Percentiles rank a stretch among this genome's conserved stretches.
phyloP scores from a whole-genome alignment of 2,113 vertebrate species.

The Pomatostomus ruficeps region DNA sequence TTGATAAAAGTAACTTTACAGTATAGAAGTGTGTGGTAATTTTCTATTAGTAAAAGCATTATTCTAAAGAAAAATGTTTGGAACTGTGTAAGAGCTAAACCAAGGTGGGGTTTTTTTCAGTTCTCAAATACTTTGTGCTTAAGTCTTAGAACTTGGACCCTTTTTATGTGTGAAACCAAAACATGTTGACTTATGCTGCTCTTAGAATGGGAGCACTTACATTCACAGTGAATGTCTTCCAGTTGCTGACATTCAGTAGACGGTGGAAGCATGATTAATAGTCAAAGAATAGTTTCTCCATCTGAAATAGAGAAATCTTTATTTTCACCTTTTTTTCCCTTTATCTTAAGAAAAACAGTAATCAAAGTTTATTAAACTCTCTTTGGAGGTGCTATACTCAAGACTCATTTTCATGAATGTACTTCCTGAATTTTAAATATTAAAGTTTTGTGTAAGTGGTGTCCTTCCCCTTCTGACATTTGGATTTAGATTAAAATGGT shows the following conservation, averaged over 20 bases:
- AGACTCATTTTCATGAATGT: background rate
- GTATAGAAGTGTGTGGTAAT: background rate
- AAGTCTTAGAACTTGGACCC: background rate
- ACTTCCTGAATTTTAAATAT: background rate
- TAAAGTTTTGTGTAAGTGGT: background rate
- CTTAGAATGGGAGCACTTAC: background rate
- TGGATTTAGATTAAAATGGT: background rate
- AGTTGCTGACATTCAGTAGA: background rate
- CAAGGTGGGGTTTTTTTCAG: accelerated
- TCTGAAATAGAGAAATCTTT: background rate
- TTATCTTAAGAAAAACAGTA: background rate
- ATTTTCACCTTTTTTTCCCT: background rate
- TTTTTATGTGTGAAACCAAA: background rate
- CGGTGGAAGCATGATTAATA: background rate
- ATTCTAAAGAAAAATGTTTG: background rate
- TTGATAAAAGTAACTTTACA: background rate
- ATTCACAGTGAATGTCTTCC: background rate
- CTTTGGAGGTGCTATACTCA: background rate
- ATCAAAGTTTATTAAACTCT: background rate
- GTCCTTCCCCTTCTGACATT: background rate
- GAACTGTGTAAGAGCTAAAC: background rate
- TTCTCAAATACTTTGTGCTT: background rate
- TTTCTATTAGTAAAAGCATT: background rate
- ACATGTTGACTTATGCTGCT: background rate
- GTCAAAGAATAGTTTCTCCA: background rate